A percentile compares a stretch with the other conserved stretches of the same genome.
These are phyloP conservation scores for Formica selysi DNA, from an alignment of 1,140 invertebrate genomes.

Conservation along the genomic window DNA sequence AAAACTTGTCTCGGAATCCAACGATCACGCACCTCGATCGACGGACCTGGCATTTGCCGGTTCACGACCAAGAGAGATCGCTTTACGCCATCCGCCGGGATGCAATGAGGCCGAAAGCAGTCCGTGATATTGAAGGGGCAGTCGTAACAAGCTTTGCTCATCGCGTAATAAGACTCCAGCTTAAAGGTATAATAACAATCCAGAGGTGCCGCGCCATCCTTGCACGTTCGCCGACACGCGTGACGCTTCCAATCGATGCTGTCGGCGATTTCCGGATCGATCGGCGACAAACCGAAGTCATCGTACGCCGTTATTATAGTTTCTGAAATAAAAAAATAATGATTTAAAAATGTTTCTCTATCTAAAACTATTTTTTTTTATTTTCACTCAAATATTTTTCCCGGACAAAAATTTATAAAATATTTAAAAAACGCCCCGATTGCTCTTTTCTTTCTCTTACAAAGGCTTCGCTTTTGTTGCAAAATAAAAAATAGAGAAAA, in stretches of 20 bases:
- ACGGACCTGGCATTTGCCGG: slow-evolving; percentile 94
- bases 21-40: slow-evolving; percentile 89
- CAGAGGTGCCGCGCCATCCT: slow-evolving; percentile 87
- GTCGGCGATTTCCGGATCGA: slow-evolving; percentile 61
- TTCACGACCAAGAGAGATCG: slow-evolving; percentile 93
- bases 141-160: slow-evolving; percentile 95
- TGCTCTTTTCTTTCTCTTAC: neutral
- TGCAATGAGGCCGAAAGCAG: slow-evolving; percentile 92
- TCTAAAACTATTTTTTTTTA: neutral
- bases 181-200: slow-evolving; percentile 91
- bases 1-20: neutral
- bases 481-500: neutral
- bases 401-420: neutral
- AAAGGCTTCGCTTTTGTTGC: neutral
- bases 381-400: neutral
- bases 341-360: neutral
- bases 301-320: slow-evolving; percentile 42
- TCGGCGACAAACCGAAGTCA: slow-evolving; percentile 26
- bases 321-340: slow-evolving; percentile 31
- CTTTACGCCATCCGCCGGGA: slow-evolving; percentile 92
- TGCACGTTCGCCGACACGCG: slow-evolving; percentile 87
- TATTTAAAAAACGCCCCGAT: neutral
- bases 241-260: slow-evolving; percentile 72
- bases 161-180: slow-evolving; percentile 93
- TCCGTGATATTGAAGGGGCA: slow-evolving; percentile 93